These are phyloP conservation scores for Psilanteris sp. DNA, from an alignment of 1,140 invertebrate species.

Conservation along the genomic window DNA sequence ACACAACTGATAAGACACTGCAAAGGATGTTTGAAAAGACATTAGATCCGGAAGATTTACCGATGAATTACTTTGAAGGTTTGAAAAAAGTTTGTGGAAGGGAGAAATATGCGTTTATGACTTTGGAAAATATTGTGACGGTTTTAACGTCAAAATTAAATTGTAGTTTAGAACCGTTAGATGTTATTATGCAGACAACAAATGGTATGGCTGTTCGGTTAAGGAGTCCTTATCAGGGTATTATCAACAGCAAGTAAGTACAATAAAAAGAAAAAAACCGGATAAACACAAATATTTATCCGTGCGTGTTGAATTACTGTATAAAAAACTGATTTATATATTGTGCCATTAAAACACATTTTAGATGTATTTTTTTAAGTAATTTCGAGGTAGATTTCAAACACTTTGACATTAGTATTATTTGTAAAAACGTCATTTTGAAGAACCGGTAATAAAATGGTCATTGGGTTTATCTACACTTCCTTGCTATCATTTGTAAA, in stretches of 20 bases:
- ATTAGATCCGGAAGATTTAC: conserved; percentile 64
- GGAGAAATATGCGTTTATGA: conserved; percentile 75
- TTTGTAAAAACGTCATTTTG: too few relatives aligned
- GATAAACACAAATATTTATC: too few relatives aligned
- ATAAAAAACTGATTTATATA: too few relatives aligned
- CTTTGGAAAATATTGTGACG: conserved; percentile 70
- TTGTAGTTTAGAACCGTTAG: conserved; percentile 73
- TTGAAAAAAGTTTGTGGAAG: conserved; percentile 69
- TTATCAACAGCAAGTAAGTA: conserved; percentile 74
- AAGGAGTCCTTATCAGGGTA: conserved; percentile 72
- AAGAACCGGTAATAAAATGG: too few relatives aligned
- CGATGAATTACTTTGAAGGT: conserved; percentile 73
- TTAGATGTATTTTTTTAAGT: too few relatives aligned
- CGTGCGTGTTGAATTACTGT: too few relatives aligned
- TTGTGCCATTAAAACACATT: too few relatives aligned
- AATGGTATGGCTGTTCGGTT: conserved; percentile 71
- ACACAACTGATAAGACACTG: conserved; percentile 69
- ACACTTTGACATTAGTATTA: too few relatives aligned
- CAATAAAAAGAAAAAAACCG: too few relatives aligned
- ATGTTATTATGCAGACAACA: conserved; percentile 73
- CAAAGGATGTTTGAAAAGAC: conserved; percentile 67
- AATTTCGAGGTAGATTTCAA: too few relatives aligned
- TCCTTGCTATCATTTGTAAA: too few relatives aligned
- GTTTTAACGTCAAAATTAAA: conserved; percentile 68
- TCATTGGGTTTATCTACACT: too few relatives aligned